Base-by-base conservation (phyloP, 1,140 invertebrate species). In the Rhizoglyphus robini region DNA sequence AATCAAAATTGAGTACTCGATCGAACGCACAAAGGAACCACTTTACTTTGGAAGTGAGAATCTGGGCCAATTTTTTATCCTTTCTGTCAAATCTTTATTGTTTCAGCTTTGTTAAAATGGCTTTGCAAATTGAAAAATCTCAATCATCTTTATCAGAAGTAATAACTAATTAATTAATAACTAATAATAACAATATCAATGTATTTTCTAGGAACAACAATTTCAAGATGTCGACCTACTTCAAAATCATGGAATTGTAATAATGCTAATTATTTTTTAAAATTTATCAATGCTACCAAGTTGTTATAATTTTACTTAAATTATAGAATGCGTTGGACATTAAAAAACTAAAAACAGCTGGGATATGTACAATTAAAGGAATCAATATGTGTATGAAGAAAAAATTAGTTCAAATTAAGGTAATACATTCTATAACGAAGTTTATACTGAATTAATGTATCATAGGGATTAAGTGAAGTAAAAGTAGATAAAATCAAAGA, bases 401-500 rank as follows among this genome's bases (percentile, higher is more conserved):
- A 72, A 86, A 83, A 73, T 73, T 88, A 30, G 81, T 81, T 72
- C 79, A 78, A 67, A 85, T 88, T 48, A 67, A 66, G 48, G 62
- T 64, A 25, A n/a, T n/a, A n/a, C n/a, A n/a, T n/a, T n/a, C n/a
- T n/a, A n/a, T n/a, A n/a, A n/a, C n/a, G n/a, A n/a, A n/a, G n/a
- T n/a, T n/a, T 8, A 0, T 27, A 13, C 25, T 11, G 13, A 15
- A 11, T 54, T 54, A 25, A n/a, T 18, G 13, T 15, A 54, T 18
- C 23, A 13, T 46, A 87, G 79, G 86, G 86, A 20, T 83, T 88
- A 69, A 86, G 85, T 34, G 86, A 88, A 71, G 83, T 81, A 4
- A 88, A 88, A 77, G 85, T 89, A 66, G 85, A 87, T 68, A 88
- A 88, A 79, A 88, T 90, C 36, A 88, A 87, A 76, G 87, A 88